Conservation (phyloP, 2,888 invertebrate genomes). For the Creontiades dilutus region DNA sequence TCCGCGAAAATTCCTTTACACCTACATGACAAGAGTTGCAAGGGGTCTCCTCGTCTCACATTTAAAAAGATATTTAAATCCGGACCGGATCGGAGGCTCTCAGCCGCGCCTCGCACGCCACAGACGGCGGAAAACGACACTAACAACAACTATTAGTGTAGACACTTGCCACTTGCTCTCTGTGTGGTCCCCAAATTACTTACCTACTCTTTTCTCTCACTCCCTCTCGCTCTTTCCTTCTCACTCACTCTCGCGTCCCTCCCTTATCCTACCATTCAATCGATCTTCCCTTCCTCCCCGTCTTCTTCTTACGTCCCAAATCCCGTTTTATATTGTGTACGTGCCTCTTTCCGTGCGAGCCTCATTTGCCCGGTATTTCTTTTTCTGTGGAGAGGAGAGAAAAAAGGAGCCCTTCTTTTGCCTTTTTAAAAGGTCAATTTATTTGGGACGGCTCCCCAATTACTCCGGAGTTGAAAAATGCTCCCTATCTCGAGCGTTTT, state of each 20-base stretch:
- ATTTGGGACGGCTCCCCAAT: background rate
- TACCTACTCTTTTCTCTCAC: background rate
- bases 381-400: background rate
- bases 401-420: background rate
- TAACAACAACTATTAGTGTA: slow-evolving; percentile 64
- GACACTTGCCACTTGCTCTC: slow-evolving; percentile 65
- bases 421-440: slow-evolving; percentile 1
- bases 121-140: slow-evolving; percentile 2
- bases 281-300: slow-evolving; percentile 8
- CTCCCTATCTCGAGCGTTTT: background rate
- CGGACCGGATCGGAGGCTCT: background rate
- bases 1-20: background rate
- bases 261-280: background rate
- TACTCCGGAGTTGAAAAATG: background rate
- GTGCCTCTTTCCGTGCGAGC: background rate
- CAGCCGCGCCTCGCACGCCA: background rate
- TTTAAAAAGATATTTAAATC: slow-evolving; percentile 32
- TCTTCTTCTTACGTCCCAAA: background rate
- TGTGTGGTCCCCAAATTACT: slow-evolving; percentile 66
- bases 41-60: background rate
- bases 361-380: slow-evolving; percentile 1
- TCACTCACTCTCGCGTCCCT: background rate
- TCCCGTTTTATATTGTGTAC: slow-evolving; percentile 9
- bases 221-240: background rate
- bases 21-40: background rate